Conservation (phyloP, 2,113 vertebrate genomes). For the Mustelus asterias region DNA sequence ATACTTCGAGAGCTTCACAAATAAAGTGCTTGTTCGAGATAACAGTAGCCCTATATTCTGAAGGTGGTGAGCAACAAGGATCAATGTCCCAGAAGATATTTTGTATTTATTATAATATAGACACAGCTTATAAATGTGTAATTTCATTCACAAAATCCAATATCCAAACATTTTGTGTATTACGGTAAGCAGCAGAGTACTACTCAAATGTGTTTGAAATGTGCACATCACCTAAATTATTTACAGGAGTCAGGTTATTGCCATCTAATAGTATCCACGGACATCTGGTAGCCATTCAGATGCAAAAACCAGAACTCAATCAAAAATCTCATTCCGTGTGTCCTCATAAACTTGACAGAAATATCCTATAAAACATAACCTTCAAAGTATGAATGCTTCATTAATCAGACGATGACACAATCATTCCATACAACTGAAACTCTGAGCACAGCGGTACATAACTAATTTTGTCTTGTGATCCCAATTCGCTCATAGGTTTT, state of each 20-base stretch:
- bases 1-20: not conserved
- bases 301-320: constrained; percentile 28
- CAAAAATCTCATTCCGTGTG: constrained; percentile 6
- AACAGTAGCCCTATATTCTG: not conserved
- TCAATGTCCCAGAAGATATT: not conserved
- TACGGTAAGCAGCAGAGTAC: not conserved
- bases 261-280: not conserved
- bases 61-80: not conserved
- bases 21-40: not conserved
- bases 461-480: not conserved
- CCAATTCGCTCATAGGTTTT: not conserved
- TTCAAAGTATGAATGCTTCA: constrained; percentile 21
- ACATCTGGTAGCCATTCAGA: not conserved
- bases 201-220: not conserved
- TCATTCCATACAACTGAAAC: not conserved
- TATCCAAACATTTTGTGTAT: not conserved
- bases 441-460: not conserved
- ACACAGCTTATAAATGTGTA: not conserved
- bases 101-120: not conserved
- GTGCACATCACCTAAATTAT: not conserved
- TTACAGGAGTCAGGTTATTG: not conserved
- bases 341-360: constrained; percentile 5
- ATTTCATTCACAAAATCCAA: not conserved
- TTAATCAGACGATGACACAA: constrained; percentile 33
- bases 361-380: not conserved